Conservation (phyloP, 2,797 vertebrate species). For the Melanotaenia parkinsoni region DNA sequence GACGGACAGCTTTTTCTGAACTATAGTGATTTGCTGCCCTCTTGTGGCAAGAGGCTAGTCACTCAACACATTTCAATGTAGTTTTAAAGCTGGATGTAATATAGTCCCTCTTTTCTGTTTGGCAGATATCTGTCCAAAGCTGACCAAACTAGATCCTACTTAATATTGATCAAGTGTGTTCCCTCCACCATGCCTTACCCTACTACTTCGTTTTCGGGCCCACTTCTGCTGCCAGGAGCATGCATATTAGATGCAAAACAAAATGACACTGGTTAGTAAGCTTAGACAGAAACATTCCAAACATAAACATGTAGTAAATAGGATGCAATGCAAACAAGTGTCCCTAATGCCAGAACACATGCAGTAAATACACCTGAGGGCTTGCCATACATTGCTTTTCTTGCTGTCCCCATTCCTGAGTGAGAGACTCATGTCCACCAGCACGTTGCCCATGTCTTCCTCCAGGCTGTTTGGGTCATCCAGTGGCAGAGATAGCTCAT, state of each 20-base stretch:
- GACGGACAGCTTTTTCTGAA: not conserved
- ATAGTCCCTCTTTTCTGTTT: not conserved
- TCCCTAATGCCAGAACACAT: conserved; percentile 23
- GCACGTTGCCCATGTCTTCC: conserved; percentile 93
- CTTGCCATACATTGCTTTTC: conserved; percentile 72
- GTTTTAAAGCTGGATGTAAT: not conserved
- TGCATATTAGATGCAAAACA: conserved; percentile 68
- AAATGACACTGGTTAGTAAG: conserved; percentile 69
- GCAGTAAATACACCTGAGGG: conserved; percentile 15
- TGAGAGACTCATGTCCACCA: conserved; percentile 88
- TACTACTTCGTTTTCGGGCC: conserved; percentile 81
- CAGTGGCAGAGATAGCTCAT: conserved; percentile 85
- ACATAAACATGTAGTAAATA: conserved; percentile 14
- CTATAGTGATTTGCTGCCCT: conserved; percentile 85
- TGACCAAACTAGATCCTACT: not conserved
- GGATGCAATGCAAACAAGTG: not conserved
- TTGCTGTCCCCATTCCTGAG: conserved; percentile 86
- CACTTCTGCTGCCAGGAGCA: conserved; percentile 81
- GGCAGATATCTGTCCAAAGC: conserved; percentile 11
- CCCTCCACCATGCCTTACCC: conserved; percentile 74
- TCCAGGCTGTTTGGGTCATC: conserved; percentile 95
- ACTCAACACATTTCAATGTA: not conserved
- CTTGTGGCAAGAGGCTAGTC: conserved; percentile 79
- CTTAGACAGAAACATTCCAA: conserved; percentile 13
- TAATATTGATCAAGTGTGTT: conserved; percentile 18